Evolutionary conservation across 2,797 vertebrate genomes (phyloP), one percentile per base, ranked within the genome.

Genomic region (Anabas testudineus): DNA sequence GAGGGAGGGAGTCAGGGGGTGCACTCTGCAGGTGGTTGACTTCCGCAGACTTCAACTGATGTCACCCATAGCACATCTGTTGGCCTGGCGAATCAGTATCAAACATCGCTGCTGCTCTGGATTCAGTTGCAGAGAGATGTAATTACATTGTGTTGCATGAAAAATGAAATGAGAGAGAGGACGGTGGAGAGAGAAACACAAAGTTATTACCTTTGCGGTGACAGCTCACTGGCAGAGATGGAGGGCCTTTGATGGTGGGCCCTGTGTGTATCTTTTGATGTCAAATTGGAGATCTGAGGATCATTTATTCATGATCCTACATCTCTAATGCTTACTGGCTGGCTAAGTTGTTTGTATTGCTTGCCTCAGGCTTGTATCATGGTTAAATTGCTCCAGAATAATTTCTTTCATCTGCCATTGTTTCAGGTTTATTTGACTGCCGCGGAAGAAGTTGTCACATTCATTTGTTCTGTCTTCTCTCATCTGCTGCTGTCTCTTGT

Each of bases 91-190:
- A 81, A 71, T 78, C 77, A 32, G 47, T 69, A 85, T 87, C 80
- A 82, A 90, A 81, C 34, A 36, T 39, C 21, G 70, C 59, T 21
- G 70, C 59, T 61, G 67, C 46, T 62, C 48, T 43, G 54, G 57
- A 67, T 74, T 69, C 78, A 75, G 52, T 43, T 67, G 64, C 70
- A 60, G 28, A 45, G 75, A 68, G 67, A 76, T 76, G 81, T 84
- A 87, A 90, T 93, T 88, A 81, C 85, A 91, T 66, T 80, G 81
- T 78, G 78, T 84, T 90, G 88, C 80, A 77, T 86, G 76, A 70
- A 76, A 86, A 83, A 80, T 75, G 47, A 76, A 82, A 75, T 1
- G 18, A 64, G 57, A 73, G 45, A 16, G 57, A 48, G 56, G 3
- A 41, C n/a, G 41, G 46, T 5, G 18, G 59, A 42, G 47, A 34